Percentiles rank a stretch among this genome's conserved stretches.
phyloP scores from a whole-genome alignment of 2,113 vertebrate genomes.

The Apteryx owenii region DNA sequence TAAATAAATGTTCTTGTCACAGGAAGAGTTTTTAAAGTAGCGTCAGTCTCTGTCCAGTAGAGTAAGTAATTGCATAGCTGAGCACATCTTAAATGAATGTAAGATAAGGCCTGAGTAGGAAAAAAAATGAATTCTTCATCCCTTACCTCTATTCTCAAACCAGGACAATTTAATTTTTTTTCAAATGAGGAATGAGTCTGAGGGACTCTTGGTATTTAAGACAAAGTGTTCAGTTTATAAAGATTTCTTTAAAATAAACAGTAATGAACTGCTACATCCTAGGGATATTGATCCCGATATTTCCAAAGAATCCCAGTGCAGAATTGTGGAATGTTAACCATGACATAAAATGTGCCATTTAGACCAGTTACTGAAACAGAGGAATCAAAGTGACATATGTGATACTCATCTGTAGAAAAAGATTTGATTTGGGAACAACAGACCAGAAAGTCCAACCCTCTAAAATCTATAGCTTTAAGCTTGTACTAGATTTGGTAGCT shows the following conservation, averaged over 20 bases:
- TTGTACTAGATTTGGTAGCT: rapidly evolving
- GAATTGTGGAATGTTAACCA: not conserved
- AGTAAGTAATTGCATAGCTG: conserved; percentile 57
- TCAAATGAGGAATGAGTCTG: not conserved
- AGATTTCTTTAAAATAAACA: not conserved
- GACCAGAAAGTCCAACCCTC: not conserved
- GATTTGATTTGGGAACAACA: not conserved
- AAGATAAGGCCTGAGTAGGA: not conserved
- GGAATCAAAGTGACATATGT: not conserved
- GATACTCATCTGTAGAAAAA: not conserved
- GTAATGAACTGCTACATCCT: not conserved
- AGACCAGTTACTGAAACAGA: not conserved
- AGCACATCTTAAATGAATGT: not conserved
- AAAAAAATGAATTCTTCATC: not conserved
- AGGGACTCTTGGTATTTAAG: not conserved
- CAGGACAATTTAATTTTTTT: not conserved
- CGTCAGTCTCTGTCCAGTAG: not conserved
- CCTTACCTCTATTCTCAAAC: not conserved
- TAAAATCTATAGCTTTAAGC: not conserved
- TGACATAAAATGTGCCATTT: not conserved
- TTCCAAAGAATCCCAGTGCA: not conserved
- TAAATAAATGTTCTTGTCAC: not conserved
- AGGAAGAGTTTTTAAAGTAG: not conserved
- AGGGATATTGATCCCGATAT: not conserved
- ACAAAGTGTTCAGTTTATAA: not conserved